A percentile compares a stretch with the other conserved stretches of the same genome.
These are phyloP conservation scores for Muscicapa striata DNA, from an alignment of 2,797 vertebrate genomes.

Conservation along the genomic window DNA sequence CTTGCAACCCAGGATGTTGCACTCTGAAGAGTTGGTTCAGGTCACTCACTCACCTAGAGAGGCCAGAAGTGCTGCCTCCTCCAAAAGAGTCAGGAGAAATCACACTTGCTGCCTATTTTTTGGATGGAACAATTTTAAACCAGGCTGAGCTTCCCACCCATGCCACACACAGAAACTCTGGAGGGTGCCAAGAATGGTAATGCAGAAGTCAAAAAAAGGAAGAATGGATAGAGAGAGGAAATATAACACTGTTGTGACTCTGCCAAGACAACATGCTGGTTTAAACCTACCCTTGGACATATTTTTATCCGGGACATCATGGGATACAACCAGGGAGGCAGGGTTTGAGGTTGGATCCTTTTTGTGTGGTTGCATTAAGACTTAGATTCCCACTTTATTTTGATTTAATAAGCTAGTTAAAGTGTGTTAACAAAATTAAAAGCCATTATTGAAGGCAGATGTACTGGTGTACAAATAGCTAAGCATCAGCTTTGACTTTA, in stretches of 20 bases:
- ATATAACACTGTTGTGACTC: neutral
- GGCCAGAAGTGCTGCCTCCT: neutral
- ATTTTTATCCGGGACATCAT: neutral
- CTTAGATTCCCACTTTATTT: constrained; percentile 28
- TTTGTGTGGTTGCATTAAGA: neutral
- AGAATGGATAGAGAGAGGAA: neutral
- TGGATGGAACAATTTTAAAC: neutral
- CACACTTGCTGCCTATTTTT: neutral
- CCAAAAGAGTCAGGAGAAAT: neutral
- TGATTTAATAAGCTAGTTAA: constrained; percentile 56
- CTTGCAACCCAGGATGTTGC: neutral
- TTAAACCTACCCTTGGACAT: neutral
- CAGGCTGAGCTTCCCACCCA: neutral
- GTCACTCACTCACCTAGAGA: neutral
- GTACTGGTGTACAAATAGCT: constrained; percentile 30
- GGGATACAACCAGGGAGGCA: neutral
- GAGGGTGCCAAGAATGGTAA: neutral
- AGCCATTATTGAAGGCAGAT: constrained; percentile 66
- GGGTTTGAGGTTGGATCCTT: neutral
- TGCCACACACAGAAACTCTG: neutral
- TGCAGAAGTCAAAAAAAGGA: neutral
- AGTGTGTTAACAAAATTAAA: constrained; percentile 40
- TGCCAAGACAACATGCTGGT: neutral
- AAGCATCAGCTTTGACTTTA: constrained; percentile 35
- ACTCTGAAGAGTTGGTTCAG: neutral